These are phyloP conservation scores for Stegostoma tigrinum DNA, from an alignment of 2,113 vertebrate species.

Conservation along the genomic window DNA sequence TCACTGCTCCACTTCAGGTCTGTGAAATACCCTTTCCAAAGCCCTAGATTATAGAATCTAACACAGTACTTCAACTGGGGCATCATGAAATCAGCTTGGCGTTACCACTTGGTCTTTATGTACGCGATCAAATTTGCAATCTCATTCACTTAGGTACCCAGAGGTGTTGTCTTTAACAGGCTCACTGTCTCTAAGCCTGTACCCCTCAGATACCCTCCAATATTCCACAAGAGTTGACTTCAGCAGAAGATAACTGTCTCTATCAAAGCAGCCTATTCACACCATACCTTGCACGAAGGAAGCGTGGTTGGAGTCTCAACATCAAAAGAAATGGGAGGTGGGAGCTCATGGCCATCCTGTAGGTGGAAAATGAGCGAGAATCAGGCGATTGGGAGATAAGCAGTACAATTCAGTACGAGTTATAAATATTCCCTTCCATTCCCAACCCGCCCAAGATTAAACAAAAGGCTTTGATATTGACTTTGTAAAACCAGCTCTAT, in stretches of 20 bases:
- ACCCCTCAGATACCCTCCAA: background rate
- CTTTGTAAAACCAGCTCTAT: background rate
- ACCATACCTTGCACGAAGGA: constrained; percentile 71
- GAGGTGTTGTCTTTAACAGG: background rate
- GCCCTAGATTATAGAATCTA: background rate
- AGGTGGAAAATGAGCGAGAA: background rate
- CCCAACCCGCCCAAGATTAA: background rate
- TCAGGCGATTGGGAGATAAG: background rate
- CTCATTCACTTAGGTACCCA: background rate
- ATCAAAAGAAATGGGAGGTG: constrained; percentile 77
- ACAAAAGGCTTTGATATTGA: background rate
- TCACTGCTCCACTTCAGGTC: background rate
- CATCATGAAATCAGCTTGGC: background rate
- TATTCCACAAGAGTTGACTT: background rate
- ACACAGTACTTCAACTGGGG: background rate
- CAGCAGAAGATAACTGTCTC: too few relatives aligned
- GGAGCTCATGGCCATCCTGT: constrained; percentile 80
- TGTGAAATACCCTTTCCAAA: background rate
- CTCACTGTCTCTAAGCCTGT: background rate
- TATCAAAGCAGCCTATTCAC: background rate
- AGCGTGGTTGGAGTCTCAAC: constrained; percentile 71
- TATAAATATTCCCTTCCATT: background rate
- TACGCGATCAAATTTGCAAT: background rate
- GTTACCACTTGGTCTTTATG: background rate
- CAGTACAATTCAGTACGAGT: background rate